Conservation (phyloP, 2,113 vertebrate genomes). For the Tursiops truncatus region DNA sequence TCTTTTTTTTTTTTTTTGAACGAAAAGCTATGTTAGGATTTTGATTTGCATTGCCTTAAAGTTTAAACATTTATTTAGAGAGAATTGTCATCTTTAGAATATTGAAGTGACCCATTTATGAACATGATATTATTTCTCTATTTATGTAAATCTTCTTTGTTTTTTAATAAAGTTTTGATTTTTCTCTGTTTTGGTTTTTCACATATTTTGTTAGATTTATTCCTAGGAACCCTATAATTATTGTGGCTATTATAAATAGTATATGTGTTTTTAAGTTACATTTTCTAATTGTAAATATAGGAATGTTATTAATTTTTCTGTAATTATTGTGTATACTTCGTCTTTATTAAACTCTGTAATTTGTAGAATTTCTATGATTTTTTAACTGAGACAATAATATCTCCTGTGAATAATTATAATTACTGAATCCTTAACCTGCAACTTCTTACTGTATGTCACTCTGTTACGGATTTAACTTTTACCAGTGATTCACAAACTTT, state of each 20-base stretch:
- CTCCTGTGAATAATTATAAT: not conserved
- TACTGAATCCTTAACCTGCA: not conserved
- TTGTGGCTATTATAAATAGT: not conserved
- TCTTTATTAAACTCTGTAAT: not conserved
- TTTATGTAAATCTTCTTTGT: not conserved
- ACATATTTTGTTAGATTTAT: not conserved
- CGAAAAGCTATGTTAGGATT: not conserved
- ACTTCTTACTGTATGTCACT: not conserved
- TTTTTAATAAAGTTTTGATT: not conserved
- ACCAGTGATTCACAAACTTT: not conserved
- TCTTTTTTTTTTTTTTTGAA: not conserved
- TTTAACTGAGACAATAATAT: not conserved
- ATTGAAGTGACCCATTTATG: not conserved
- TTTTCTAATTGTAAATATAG: not conserved
- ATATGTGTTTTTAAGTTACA: not conserved
- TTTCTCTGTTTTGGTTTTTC: not conserved
- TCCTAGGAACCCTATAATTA: not conserved
- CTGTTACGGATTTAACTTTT: not conserved
- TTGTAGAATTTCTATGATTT: not conserved
- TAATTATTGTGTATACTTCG: not conserved
- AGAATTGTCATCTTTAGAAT: not conserved
- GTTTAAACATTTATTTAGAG: not conserved
- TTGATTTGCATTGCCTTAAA: not conserved
- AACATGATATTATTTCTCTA: not conserved
- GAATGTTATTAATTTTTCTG: not conserved